Evolutionary conservation across 2,113 vertebrate genomes (phyloP).

Genomic region (Aegotheles bennettii): DNA sequence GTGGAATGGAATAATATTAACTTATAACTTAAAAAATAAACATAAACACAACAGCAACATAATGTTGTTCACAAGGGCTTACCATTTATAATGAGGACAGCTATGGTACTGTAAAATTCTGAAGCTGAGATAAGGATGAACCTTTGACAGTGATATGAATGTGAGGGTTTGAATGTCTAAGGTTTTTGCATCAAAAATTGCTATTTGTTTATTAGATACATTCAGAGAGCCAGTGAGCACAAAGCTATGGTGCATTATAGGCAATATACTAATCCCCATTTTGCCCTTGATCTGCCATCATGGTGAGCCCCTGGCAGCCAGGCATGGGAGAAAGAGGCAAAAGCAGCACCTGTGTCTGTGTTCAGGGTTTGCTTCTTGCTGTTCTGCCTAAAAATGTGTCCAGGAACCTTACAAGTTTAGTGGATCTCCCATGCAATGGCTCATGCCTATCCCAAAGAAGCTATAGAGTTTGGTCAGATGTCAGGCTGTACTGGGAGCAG

Average conservation of each 20-base stretch:
- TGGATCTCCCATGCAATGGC: background rate
- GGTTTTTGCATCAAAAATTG: background rate
- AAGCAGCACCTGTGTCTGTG: background rate
- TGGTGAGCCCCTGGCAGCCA: background rate
- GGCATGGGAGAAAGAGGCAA: background rate
- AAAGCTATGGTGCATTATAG: background rate
- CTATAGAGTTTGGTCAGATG: background rate
- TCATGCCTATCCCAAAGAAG: background rate
- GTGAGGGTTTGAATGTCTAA: background rate
- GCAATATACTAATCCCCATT: background rate
- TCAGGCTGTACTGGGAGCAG: background rate
- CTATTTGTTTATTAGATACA: background rate
- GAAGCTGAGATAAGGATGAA: background rate
- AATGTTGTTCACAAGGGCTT: background rate
- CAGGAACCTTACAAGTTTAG: background rate
- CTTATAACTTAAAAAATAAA: background rate
- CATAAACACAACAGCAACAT: background rate
- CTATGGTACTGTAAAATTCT: background rate
- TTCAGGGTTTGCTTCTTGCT: accelerated
- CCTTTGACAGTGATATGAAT: background rate
- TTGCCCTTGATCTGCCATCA: background rate
- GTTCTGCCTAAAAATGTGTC: accelerated
- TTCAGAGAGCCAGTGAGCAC: background rate
- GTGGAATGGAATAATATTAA: background rate
- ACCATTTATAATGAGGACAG: background rate